Evolutionary conservation across 37 sponge, comb jelly and placozoan species (phyloP).

Genomic region (Hexactinellida sp.): DNA sequence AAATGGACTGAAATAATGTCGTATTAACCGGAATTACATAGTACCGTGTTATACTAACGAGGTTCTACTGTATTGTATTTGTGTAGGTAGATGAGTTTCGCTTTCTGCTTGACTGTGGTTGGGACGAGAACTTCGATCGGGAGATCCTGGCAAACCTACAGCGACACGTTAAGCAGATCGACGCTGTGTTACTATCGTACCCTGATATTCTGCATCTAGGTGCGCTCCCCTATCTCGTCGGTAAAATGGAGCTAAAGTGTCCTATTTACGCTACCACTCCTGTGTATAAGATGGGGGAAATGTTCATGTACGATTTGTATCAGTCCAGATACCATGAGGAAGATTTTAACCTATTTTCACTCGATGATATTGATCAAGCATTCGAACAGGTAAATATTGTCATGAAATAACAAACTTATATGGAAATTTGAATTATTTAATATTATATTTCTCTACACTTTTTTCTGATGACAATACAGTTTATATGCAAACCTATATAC

Average conservation of each 20-base stretch:
- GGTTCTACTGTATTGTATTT: background rate
- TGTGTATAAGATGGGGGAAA: conserved; percentile 98
- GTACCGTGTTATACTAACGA: too few relatives aligned
- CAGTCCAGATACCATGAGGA: conserved; percentile 80
- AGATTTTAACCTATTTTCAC: conserved; percentile 87
- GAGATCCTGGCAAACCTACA: conserved; percentile 55
- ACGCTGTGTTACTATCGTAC: conserved; percentile 75
- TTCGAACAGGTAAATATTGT: conserved; percentile 62
- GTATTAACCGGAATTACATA: too few relatives aligned
- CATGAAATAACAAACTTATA: too few relatives aligned
- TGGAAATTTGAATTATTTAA: background rate
- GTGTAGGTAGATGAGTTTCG: conserved; percentile 69
- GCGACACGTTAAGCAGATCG: conserved; percentile 72
- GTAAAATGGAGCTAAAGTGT: conserved; percentile 81
- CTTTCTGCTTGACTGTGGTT: conserved; percentile 96
- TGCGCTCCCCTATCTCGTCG: conserved; percentile 80
- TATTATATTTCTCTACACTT: background rate
- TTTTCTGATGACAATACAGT: too few relatives aligned
- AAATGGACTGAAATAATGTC: too few relatives aligned
- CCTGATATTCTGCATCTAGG: conserved; percentile 89
- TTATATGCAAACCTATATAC: too few relatives aligned
- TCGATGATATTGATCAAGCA: conserved; percentile 89
- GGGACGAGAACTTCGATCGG: conserved; percentile 59
- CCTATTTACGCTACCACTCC: conserved; percentile 93
- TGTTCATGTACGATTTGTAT: conserved; percentile 98